A percentile compares a stretch with the other conserved stretches of the same genome.
These are phyloP conservation scores for Dasyurus viverrinus DNA, from an alignment of 2,113 vertebrate species.

Conservation along the genomic window DNA sequence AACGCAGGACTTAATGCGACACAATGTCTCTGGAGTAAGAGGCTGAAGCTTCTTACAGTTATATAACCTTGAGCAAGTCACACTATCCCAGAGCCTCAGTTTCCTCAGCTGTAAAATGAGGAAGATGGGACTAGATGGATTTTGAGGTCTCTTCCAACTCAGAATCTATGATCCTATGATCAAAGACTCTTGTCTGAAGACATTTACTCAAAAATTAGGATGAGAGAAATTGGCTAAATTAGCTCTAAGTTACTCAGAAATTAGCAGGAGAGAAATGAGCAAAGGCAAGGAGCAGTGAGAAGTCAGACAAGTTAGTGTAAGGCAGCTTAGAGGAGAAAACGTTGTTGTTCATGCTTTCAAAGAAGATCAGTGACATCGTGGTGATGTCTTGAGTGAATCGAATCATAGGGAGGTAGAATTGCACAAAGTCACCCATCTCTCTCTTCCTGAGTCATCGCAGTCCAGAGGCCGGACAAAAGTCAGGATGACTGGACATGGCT, in stretches of 20 bases:
- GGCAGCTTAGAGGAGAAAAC: not conserved
- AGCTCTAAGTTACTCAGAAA: too few relatives aligned
- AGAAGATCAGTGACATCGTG: not conserved
- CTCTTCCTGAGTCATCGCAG: too few relatives aligned
- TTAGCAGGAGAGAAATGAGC: not conserved
- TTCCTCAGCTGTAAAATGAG: not conserved
- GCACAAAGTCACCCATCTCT: too few relatives aligned
- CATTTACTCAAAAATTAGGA: not conserved
- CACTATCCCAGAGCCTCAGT: not conserved
- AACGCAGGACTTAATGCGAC: not conserved
- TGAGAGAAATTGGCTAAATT: too few relatives aligned
- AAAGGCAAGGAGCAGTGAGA: not conserved
- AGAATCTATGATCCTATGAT: not conserved
- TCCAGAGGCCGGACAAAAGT: too few relatives aligned
- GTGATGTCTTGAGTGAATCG: too few relatives aligned
- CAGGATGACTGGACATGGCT: too few relatives aligned
- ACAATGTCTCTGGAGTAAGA: not conserved
- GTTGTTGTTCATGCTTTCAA: not conserved
- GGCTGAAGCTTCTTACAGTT: not conserved
- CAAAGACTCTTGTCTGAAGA: not conserved
- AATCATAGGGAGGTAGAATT: too few relatives aligned
- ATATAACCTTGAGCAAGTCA: not conserved
- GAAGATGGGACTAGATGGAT: not conserved
- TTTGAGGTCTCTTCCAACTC: not conserved
- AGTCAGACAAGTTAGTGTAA: not conserved